Evolutionary conservation across 2,888 invertebrate species (phyloP).

Genomic region (Melieria omissa): DNA sequence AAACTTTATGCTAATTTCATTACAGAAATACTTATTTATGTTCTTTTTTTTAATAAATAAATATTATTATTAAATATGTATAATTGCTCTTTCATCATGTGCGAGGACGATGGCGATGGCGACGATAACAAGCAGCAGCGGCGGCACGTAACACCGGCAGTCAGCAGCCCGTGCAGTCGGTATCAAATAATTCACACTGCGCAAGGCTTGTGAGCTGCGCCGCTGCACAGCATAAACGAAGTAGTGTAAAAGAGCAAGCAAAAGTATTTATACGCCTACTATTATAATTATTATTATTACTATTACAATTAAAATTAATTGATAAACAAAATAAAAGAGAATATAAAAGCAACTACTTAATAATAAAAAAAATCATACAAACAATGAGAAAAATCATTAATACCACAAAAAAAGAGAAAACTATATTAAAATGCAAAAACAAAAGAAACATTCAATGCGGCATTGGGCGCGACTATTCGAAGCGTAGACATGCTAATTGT

Average conservation of each 20-base stretch:
- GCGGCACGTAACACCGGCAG: neutral
- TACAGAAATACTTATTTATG: conserved; percentile 41
- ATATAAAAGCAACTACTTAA: conserved; percentile 36
- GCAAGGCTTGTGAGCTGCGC: neutral
- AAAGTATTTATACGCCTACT: conserved; percentile 37
- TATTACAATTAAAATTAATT: conserved; percentile 33
- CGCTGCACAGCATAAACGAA: neutral
- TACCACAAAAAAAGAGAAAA: conserved; percentile 41
- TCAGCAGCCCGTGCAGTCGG: neutral
- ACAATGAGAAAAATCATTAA: conserved; percentile 37
- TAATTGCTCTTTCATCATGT: conserved; percentile 32
- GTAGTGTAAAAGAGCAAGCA: neutral
- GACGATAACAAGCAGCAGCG: neutral
- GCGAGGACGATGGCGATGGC: neutral
- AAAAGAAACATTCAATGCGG: too few relatives aligned
- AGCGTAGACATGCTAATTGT: too few relatives aligned
- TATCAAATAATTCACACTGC: neutral
- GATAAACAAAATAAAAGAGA: conserved; percentile 30
- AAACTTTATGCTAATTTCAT: conserved; percentile 41
- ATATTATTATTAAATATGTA: conserved; percentile 26
- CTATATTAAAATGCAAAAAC: too few relatives aligned
- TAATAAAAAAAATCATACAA: conserved; percentile 42
- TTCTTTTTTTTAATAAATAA: conserved; percentile 37
- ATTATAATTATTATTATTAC: conserved; percentile 29
- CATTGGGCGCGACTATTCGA: too few relatives aligned